phyloP scores from a whole-genome alignment of 2,113 vertebrate genomes.

The rabbit (Oryctolagus cuniculus) region DNA sequence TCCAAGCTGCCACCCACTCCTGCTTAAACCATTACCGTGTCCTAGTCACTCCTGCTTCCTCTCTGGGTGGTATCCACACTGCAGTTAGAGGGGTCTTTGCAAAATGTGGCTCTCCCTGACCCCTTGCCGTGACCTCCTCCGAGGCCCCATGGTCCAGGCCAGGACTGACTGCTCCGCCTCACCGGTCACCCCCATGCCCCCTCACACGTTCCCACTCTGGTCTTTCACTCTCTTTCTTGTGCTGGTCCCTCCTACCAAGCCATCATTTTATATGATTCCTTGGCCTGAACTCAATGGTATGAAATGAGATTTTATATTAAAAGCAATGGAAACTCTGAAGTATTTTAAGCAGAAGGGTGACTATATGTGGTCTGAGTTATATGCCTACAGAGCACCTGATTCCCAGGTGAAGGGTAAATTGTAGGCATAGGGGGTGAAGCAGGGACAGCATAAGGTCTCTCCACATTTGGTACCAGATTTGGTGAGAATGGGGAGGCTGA shows the following conservation, averaged over 20 bases:
- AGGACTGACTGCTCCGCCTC: background rate
- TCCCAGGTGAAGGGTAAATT: background rate
- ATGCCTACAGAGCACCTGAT: background rate
- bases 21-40: background rate
- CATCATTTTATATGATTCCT: background rate
- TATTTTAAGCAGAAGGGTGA: background rate
- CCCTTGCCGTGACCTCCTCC: background rate
- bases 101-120: background rate
- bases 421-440: background rate
- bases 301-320: slow-evolving; percentile 34
- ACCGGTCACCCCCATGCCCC: background rate
- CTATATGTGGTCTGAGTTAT: background rate
- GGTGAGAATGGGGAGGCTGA: background rate
- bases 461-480: background rate
- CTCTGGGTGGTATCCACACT: background rate
- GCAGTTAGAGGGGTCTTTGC: slow-evolving; percentile 17
- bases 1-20: background rate
- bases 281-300: background rate
- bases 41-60: background rate
- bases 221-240: background rate
- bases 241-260: background rate
- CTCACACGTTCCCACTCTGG: background rate
- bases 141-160: background rate
- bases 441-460: background rate
- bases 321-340: background rate